phyloP scores from a whole-genome alignment of 2,113 vertebrate species.

The Notarius quadriscutis region DNA sequence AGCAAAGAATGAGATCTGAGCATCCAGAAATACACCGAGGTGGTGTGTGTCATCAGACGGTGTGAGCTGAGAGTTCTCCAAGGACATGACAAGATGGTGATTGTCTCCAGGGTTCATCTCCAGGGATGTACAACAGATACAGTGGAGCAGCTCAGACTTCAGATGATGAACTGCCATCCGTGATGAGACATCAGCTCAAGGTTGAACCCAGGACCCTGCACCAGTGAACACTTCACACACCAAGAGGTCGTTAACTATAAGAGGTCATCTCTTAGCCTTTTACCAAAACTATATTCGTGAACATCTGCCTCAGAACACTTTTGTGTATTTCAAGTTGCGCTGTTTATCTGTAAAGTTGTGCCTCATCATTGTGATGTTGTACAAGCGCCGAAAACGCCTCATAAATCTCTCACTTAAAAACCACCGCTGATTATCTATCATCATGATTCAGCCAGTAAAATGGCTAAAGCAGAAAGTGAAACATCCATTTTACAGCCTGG shows the following conservation, averaged over 20 bases:
- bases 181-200: not conserved
- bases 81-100: not conserved
- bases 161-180: not conserved
- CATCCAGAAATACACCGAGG: not conserved
- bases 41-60: not conserved
- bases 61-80: not conserved
- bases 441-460: slow-evolving; percentile 43
- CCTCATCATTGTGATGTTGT: not conserved
- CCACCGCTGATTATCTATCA: slow-evolving; percentile 46
- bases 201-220: not conserved
- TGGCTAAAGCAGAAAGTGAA: slow-evolving; percentile 30
- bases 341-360: not conserved
- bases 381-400: not conserved
- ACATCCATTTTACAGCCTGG: slow-evolving; percentile 40
- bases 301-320: not conserved
- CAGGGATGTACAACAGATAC: not conserved
- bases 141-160: not conserved
- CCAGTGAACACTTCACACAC: not conserved
- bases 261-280: not conserved
- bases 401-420: slow-evolving; percentile 44
- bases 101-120: not conserved
- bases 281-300: not conserved
- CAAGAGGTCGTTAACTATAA: not conserved
- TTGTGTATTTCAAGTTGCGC: not conserved
- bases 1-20: not conserved